A percentile compares a stretch with the other conserved stretches of the same genome.
Evolutionary conservation across 2,113 vertebrate species (phyloP).

Genomic region (Callorhinus ursinus): DNA sequence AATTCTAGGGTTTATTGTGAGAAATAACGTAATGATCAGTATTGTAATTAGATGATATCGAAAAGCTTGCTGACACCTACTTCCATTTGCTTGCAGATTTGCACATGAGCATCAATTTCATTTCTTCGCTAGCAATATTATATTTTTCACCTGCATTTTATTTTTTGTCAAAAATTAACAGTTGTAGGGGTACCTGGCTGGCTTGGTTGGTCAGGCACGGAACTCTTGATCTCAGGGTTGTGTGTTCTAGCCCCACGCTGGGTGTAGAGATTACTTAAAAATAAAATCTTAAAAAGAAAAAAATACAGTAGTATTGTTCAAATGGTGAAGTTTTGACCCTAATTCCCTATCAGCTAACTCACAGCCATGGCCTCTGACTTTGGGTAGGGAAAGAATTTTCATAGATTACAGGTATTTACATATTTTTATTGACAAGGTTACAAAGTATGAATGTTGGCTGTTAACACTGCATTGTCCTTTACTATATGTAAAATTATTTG

Average conservation of each 20-base stretch:
- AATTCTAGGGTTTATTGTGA: conserved; percentile 29
- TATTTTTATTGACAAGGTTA: conserved; percentile 50
- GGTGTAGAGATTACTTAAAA: not conserved
- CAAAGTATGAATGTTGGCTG: conserved; percentile 2
- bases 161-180: conserved; percentile 60
- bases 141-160: conserved; percentile 37
- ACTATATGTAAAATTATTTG: conserved; percentile 35
- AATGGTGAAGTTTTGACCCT: conserved; percentile 29
- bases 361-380: not conserved
- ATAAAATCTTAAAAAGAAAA: not conserved
- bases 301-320: conserved; percentile 14
- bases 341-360: not conserved
- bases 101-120: conserved; percentile 15
- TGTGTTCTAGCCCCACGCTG: not conserved
- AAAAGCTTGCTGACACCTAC: not conserved
- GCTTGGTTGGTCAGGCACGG: not conserved
- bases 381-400: conserved; percentile 20
- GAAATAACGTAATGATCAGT: not conserved
- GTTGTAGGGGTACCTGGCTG: not conserved
- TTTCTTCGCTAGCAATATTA: conserved; percentile 11
- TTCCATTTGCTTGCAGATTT: conserved; percentile 40
- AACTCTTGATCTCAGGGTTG: not conserved
- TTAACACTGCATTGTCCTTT: conserved; percentile 13
- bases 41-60: conserved; percentile 25
- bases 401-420: not conserved